Base-by-base conservation (phyloP, 2,888 invertebrate species). In the Drosophila demipolita region DNA sequence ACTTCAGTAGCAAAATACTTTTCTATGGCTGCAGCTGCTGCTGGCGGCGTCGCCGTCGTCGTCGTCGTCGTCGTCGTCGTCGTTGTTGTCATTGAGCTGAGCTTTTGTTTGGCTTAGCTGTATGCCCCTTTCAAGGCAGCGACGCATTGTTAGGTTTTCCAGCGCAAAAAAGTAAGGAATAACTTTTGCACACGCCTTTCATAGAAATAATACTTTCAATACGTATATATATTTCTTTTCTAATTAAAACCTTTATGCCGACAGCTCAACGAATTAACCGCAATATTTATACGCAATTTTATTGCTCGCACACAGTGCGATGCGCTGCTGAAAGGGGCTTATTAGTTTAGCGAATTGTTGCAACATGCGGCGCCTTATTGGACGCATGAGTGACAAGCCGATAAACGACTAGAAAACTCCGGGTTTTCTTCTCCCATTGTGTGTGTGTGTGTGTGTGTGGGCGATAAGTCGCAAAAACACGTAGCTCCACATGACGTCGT, bases 211-310 rank as follows among this genome's bases (percentile, higher is more conserved):
- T 12, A 20, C 12, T 0, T 1, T 1, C 38, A 54, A 35, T 42
- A 6, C n/a, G n/a, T 15, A 38, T 12, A 42, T 23, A 20, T 63
- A 66, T 57, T 45, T 49, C 50, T 58, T 69, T 72, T 72, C 61
- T 68, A 87, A 89, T 89, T 84, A 89, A 83, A 89, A 88, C 52
- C 84, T 85, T 84, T 84, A 32, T 73, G 68, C 45, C 59, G 58
- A 48, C 57, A 58, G 48, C 66, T 49, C 23, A 49, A 49, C 61
- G 68, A 57, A 63, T 64, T 57, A 45, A 45, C 32, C 62, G 45
- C 29, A 45, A 65, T 49, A 58, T 55, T 49, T 61, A 32, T 63
- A 49, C 74, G 58, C 42, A 63, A 36, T 40, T 61, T 65, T 68
- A 77, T 63, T 63, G 62, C 59, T 53, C 52, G 54, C 66, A 63